Percentiles rank a stretch among this genome's conserved stretches.
These are phyloP conservation scores for Seison nebaliae DNA, from an alignment of 1,140 invertebrate genomes.

Conservation along the genomic window DNA sequence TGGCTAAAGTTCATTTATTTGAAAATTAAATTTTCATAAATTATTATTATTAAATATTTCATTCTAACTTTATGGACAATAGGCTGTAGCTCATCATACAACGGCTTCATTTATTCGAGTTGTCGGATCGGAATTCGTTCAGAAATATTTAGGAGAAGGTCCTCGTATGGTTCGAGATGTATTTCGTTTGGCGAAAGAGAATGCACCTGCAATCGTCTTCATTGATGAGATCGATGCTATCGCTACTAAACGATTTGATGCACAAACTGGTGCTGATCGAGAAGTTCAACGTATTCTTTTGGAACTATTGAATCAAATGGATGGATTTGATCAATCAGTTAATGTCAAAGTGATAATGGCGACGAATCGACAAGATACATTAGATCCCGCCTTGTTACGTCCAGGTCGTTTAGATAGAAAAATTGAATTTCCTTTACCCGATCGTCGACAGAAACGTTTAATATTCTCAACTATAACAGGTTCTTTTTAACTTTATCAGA, in stretches of 20 bases:
- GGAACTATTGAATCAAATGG: slow-evolving; percentile 96
- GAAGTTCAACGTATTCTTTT: slow-evolving; percentile 92
- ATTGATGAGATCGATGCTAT: slow-evolving; percentile 84
- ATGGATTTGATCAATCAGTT: slow-evolving; percentile 97
- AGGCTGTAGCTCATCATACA: slow-evolving; percentile 78
- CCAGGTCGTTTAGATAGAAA: slow-evolving; percentile 90
- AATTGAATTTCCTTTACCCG: slow-evolving; percentile 92
- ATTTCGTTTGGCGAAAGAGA: slow-evolving; percentile 90
- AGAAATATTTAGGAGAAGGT: slow-evolving; percentile 94
- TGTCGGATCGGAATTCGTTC: slow-evolving; percentile 95
- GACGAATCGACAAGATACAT: slow-evolving; percentile 84
- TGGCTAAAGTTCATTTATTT: slow-evolving; percentile 67
- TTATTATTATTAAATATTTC: no score
- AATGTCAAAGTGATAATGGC: slow-evolving; percentile 99
- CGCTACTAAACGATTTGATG: slow-evolving; percentile 89
- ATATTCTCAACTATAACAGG: slow-evolving; percentile 93
- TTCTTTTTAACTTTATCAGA: no score
- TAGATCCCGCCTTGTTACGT: slow-evolving; percentile 81
- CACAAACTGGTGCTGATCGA: slow-evolving; percentile 83
- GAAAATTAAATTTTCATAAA: no score
- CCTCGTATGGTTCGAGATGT: slow-evolving; percentile 97
- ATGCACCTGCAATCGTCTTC: slow-evolving; percentile 94
- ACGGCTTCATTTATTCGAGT: slow-evolving; percentile 89
- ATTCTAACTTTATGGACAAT: no score
- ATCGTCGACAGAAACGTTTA: slow-evolving; percentile 80